phyloP scores from a whole-genome alignment of 2,888 invertebrate genomes.

The Muscina levida region DNA sequence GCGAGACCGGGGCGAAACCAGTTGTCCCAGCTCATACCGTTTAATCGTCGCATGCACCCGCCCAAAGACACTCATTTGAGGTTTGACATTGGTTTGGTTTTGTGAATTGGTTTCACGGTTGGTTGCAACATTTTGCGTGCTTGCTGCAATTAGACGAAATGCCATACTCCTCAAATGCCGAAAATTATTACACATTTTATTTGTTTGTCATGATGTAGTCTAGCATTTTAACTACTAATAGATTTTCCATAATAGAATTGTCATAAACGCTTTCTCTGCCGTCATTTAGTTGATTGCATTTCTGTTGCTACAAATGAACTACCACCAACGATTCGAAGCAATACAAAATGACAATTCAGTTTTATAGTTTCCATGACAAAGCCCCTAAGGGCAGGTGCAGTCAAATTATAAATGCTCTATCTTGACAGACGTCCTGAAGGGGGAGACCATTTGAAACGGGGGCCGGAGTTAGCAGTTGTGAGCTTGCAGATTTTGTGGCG shows the following conservation, averaged over 20 bases:
- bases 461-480: not conserved
- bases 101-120: slow-evolving; percentile 74
- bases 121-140: slow-evolving; percentile 75
- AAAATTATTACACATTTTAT: slow-evolving; percentile 70
- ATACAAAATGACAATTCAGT: slow-evolving; percentile 38
- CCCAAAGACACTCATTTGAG: slow-evolving; percentile 32
- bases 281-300: slow-evolving; percentile 47
- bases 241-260: slow-evolving; percentile 48
- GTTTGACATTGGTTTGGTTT: slow-evolving; percentile 51
- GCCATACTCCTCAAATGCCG: slow-evolving; percentile 58
- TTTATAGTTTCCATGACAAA: slow-evolving; percentile 44
- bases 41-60: too few species aligned
- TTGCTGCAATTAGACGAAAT: slow-evolving; percentile 72
- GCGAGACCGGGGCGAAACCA: too few species aligned
- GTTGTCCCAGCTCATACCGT: too few species aligned
- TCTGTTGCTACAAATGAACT: not conserved
- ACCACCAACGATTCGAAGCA: slow-evolving; percentile 16
- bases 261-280: slow-evolving; percentile 17
- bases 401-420: slow-evolving; percentile 8
- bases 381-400: slow-evolving; percentile 43
- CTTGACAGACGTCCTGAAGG: not conserved
- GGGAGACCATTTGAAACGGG: not conserved
- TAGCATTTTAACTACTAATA: slow-evolving; percentile 69
- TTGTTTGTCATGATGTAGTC: slow-evolving; percentile 34
- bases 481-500: slow-evolving; percentile 28